Conservation (phyloP, 1,140 invertebrate species). For the Cydia strobilella region DNA sequence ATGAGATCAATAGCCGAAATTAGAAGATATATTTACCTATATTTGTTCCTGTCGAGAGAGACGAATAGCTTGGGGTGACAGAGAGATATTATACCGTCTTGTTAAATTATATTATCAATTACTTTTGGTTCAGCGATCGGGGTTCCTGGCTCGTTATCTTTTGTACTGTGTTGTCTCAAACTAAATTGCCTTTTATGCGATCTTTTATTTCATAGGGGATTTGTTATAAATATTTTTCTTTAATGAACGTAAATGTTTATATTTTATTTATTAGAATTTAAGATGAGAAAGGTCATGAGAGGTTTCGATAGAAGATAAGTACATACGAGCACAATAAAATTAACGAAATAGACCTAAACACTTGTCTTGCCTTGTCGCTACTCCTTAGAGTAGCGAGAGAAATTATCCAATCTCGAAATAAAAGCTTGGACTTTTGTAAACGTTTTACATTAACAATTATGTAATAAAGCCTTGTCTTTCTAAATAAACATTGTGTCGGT, state of each 20-base stretch:
- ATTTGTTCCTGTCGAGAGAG: conserved; percentile 70
- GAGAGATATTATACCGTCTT: conserved; percentile 70
- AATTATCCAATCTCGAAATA: neutral
- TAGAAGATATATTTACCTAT: conserved; percentile 59
- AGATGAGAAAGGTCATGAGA: neutral
- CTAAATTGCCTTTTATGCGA: conserved; percentile 31
- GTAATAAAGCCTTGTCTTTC: too few species aligned
- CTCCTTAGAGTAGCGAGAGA: too few species aligned
- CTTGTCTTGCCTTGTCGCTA: too few species aligned
- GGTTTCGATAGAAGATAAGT: neutral
- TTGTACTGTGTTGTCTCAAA: conserved; percentile 39
- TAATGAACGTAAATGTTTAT: conserved; percentile 1
- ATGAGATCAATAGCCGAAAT: conserved; percentile 58
- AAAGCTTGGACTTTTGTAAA: neutral
- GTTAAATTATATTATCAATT: conserved; percentile 75
- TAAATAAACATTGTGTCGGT: too few species aligned
- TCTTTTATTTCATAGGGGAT: conserved; percentile 11
- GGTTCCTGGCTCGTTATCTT: conserved; percentile 46
- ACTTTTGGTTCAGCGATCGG: conserved; percentile 49
- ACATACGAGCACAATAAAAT: neutral
- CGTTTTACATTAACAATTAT: too few species aligned
- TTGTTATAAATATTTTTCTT: neutral
- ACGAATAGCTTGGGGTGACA: conserved; percentile 62
- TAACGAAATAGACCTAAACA: neutral
- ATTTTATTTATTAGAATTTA: neutral